phyloP scores from a whole-genome alignment of 2,888 invertebrate genomes.

The Drosophila emarginata region DNA sequence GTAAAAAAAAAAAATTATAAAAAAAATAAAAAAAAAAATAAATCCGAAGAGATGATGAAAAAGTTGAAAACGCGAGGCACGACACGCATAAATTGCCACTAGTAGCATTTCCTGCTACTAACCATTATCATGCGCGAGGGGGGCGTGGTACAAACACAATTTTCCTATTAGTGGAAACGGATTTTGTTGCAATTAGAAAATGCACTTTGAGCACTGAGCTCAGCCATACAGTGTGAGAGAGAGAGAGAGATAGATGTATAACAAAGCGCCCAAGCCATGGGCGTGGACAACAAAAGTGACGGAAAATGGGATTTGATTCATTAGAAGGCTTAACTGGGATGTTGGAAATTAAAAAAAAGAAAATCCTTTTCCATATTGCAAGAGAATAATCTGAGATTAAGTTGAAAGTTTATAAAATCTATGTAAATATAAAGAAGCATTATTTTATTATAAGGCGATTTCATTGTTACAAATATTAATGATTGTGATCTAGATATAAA shows the following conservation, averaged over 20 bases:
- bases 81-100: conserved; percentile 59
- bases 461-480: too few relatives aligned
- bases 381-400: too few relatives aligned
- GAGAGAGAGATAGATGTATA: background rate
- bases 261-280: background rate
- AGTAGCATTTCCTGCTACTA: too few relatives aligned
- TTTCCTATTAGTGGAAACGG: conserved; percentile 66
- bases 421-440: too few relatives aligned
- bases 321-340: too few relatives aligned
- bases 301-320: too few relatives aligned
- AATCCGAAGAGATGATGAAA: background rate
- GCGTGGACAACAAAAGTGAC: background rate
- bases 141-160: conserved; percentile 60
- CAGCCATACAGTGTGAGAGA: background rate
- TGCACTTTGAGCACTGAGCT: conserved; percentile 53
- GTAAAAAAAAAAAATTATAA: conserved; percentile 11
- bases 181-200: conserved; percentile 74
- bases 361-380: too few relatives aligned
- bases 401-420: too few relatives aligned
- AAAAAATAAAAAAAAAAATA: background rate
- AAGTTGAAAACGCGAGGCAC: conserved; percentile 34
- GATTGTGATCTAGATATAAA: too few relatives aligned
- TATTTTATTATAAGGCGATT: too few relatives aligned
- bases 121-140: too few relatives aligned
- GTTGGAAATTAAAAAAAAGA: too few relatives aligned